phyloP scores from a whole-genome alignment of 92 coral and sea anemone species.

The Desmophyllum pertusum region DNA sequence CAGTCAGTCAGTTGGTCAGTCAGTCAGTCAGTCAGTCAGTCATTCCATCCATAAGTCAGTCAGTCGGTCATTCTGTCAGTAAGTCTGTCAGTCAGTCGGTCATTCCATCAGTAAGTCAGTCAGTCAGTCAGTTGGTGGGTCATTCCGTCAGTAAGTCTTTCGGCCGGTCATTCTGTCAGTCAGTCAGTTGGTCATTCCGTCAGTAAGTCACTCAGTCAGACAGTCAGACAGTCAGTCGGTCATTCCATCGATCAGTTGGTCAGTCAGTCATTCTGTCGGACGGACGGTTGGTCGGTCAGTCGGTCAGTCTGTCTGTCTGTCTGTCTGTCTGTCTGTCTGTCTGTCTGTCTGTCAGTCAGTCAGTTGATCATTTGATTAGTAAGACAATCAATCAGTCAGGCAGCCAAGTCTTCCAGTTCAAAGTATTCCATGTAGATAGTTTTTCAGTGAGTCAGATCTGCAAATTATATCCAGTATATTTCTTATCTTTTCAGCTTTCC shows the following conservation, averaged over 20 bases:
- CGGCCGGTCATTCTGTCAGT: not conserved
- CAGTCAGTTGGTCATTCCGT: not conserved
- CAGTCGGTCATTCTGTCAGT: not conserved
- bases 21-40: not conserved
- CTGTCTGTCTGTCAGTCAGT: not conserved
- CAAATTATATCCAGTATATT: too few relatives aligned
- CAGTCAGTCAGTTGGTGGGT: not conserved
- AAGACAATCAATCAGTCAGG: not conserved
- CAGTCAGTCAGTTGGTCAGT: not conserved
- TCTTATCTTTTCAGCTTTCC: conserved; percentile 2
- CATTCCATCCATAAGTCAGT: not conserved
- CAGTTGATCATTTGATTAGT: too few relatives aligned
- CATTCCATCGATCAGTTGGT: not conserved
- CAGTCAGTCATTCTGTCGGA: not conserved
- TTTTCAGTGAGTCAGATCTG: not conserved
- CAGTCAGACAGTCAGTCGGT: not conserved
- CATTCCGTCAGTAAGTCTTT: not conserved
- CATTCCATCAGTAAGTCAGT: not conserved
- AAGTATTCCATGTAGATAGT: too few relatives aligned
- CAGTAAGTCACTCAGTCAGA: not conserved
- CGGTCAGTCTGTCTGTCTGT: not conserved
- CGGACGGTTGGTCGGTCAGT: not conserved
- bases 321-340: not conserved
- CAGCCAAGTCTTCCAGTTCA: not conserved
- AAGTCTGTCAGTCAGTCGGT: not conserved